phyloP scores from a whole-genome alignment of 2,888 invertebrate genomes.

The Caenorhabditis sp. region DNA sequence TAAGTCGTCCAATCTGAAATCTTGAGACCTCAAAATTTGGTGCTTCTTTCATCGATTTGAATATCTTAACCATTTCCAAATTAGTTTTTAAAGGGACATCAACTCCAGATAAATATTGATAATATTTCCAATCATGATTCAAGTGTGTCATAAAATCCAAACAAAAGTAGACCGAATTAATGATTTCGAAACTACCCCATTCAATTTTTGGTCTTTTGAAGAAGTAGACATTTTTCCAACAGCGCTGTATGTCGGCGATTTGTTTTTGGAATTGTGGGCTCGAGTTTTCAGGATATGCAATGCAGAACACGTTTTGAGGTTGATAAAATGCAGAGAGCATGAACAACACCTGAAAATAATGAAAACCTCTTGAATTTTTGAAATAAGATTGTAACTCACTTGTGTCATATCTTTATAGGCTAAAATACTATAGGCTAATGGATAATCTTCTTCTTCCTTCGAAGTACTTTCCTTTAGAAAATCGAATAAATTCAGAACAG shows the following conservation, averaged over 20 bases:
- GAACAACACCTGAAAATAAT: conserved; percentile 48
- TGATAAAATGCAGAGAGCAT: conserved; percentile 60
- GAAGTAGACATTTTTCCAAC: conserved; percentile 59
- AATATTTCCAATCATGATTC: conserved; percentile 42
- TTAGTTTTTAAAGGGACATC: conserved; percentile 51
- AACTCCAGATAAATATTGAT: conserved; percentile 46
- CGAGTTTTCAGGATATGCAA: conserved; percentile 56
- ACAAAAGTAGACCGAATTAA: conserved; percentile 41
- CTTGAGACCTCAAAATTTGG: conserved; percentile 34
- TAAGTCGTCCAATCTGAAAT: conserved; percentile 14
- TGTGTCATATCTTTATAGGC: conserved; percentile 37
- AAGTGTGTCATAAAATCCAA: conserved; percentile 30
- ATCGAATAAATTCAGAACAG: conserved; percentile 15
- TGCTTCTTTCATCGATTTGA: conserved; percentile 41
- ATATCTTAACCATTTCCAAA: conserved; percentile 45
- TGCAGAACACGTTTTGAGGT: conserved; percentile 63
- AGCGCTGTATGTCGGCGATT: conserved; percentile 38
- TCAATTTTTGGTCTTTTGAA: conserved; percentile 47
- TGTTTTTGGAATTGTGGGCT: conserved; percentile 40
- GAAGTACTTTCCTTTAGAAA: conserved; percentile 21
- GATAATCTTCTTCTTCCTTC: conserved; percentile 31
- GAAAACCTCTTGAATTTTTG: too few relatives aligned
- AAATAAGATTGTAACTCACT: too few relatives aligned
- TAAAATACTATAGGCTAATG: conserved; percentile 43
- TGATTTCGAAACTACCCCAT: conserved; percentile 48